phyloP scores from a whole-genome alignment of 1,140 invertebrate species.

The Pentalonia nigronervosa region DNA sequence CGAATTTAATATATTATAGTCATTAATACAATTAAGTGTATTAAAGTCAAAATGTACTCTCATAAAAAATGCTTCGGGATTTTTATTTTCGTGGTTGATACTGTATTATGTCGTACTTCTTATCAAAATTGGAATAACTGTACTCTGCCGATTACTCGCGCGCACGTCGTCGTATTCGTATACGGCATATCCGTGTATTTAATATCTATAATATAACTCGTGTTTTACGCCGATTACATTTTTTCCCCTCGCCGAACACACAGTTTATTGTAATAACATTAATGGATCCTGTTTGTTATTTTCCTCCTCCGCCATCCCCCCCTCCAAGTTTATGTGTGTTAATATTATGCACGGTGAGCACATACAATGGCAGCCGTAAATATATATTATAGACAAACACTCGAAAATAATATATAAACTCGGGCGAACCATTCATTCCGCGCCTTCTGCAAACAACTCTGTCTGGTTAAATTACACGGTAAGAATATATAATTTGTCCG shows the following conservation, averaged over 20 bases:
- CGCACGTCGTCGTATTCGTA: background rate
- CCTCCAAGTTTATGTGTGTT: background rate
- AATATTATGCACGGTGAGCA: background rate
- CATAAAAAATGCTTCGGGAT: too few relatives aligned
- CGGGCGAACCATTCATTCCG: slow-evolving; percentile 50
- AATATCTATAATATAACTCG: background rate
- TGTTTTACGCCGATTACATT: slow-evolving; percentile 34
- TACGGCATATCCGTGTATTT: background rate
- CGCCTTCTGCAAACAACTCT: slow-evolving; percentile 51
- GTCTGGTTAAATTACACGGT: slow-evolving; percentile 54
- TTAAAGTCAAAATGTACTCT: too few relatives aligned
- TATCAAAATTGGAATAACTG: too few relatives aligned
- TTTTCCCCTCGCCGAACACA: background rate
- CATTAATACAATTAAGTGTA: too few relatives aligned
- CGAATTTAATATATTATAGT: too few relatives aligned
- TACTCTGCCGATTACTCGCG: too few relatives aligned
- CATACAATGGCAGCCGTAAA: slow-evolving; percentile 11
- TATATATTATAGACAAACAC: background rate
- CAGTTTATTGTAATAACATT: slow-evolving; percentile 56
- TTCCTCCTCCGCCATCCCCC: background rate
- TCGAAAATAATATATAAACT: background rate
- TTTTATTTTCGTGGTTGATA: too few relatives aligned
- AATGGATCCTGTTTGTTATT: slow-evolving; percentile 48
- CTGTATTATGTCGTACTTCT: too few relatives aligned
- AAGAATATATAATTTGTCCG: slow-evolving; percentile 55